Conservation (phyloP, 2,888 invertebrate genomes). For the Ligdia adustata region DNA sequence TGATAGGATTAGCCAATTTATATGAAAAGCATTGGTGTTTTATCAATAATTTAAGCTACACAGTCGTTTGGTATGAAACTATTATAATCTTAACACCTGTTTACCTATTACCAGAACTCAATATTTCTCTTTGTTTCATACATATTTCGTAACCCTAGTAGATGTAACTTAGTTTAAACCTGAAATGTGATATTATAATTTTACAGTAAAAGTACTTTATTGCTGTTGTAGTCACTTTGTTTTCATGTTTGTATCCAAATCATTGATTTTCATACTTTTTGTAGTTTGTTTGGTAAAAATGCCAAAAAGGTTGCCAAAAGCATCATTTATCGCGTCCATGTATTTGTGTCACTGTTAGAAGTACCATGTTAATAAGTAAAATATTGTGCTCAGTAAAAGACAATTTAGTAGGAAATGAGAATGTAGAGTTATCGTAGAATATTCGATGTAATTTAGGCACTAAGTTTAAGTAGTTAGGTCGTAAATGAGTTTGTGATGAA, state of each 20-base stretch:
- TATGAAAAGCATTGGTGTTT: too few species aligned
- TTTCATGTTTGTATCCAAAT: background rate
- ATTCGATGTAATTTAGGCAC: conserved; percentile 40
- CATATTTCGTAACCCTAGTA: too few species aligned
- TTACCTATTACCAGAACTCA: too few species aligned
- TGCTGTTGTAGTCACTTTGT: background rate
- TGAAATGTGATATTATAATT: conserved; percentile 69
- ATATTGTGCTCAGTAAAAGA: conserved; percentile 77
- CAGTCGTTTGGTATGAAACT: too few species aligned
- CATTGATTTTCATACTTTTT: background rate
- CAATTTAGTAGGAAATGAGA: conserved; percentile 62
- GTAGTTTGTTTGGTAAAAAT: conserved; percentile 65
- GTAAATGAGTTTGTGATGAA: conserved; percentile 64
- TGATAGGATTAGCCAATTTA: too few species aligned
- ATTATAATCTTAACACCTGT: too few species aligned
- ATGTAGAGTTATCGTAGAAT: conserved; percentile 56
- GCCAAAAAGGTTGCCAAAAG: conserved; percentile 81
- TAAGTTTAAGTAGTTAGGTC: conserved; percentile 42
- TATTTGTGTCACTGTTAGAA: conserved; percentile 45
- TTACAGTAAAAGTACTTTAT: too few species aligned
- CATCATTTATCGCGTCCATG: conserved; percentile 64
- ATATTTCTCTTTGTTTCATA: too few species aligned
- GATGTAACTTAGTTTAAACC: conserved; percentile 20
- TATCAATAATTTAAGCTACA: too few species aligned
- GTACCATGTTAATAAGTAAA: conserved; percentile 48